Base-by-base conservation (phyloP, 2,888 invertebrate species). In the Sialis lutaria region DNA sequence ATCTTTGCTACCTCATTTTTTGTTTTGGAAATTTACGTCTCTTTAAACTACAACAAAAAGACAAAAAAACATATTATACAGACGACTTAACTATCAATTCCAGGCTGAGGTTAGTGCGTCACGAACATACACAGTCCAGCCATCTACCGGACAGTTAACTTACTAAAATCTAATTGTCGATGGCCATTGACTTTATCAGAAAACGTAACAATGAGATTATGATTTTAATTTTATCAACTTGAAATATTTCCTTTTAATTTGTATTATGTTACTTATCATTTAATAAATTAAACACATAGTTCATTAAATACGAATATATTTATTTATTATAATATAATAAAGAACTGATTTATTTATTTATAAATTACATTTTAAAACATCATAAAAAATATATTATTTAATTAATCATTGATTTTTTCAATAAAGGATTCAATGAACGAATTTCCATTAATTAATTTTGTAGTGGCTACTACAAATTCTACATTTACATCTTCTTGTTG, bases 391-490 rank as follows among this genome's bases (percentile, higher is more conserved):
- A 22, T 22, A 22, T 22, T 22, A 22, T 22, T 22, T 22, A 22
- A 22, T 22, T 22, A 22, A 22, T 22, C 22, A 22, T 22, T 22
- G 22, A 22, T 22, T 22, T 37, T 8, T 12, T 37, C 37, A 12
- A 82, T 75, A 52, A 91, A 67, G 12, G 81, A 78, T 58, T 82
- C 78, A 12, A 95, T 68, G 63, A 95, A 89, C 45, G 82, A 77
- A 53, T 80, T 81, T 42, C 95, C 93, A 64, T 91, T 95, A 41
- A 93, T 83, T 37, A 96, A 68, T 64, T 91, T 91, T 0, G 95
- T 95, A 4, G 95, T 93, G 42, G 86, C 83, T 52, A 92, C 77
- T 6, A 91, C 75, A 62, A 89, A 91, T 60, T 95, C 93, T 1
- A 89, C 88, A 56, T 84, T 83, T 6, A 82, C 77, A 50, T 85